Evolutionary conservation across 2,888 invertebrate species (phyloP).

Genomic region (Lepeophtheirus nordmannii): DNA sequence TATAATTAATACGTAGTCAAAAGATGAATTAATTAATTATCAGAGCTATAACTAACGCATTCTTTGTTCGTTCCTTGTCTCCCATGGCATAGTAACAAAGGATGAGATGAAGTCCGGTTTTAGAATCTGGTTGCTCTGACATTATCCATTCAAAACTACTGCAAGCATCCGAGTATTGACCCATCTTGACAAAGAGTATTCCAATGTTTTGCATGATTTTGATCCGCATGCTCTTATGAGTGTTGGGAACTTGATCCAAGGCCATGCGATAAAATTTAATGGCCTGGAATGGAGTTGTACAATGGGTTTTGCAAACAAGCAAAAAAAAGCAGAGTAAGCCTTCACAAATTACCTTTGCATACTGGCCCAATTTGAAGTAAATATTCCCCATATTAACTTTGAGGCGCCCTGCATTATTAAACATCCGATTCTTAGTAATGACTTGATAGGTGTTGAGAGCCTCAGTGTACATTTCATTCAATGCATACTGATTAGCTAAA

Average conservation of each 20-base stretch:
- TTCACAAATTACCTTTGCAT: conserved; percentile 8
- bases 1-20: too few relatives aligned
- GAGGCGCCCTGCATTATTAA: conserved; percentile 76
- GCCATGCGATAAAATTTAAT: conserved; percentile 98
- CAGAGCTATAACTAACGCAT: conserved; percentile 30
- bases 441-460: conserved; percentile 88
- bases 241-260: conserved; percentile 78
- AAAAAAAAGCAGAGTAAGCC: neutral
- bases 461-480: conserved; percentile 86
- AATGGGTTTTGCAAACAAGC: neutral
- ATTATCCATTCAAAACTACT: conserved; percentile 95
- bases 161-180: conserved; percentile 87
- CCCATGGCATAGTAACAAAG: conserved; percentile 73
- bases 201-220: conserved; percentile 92
- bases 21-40: too few relatives aligned
- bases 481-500: conserved; percentile 80
- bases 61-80: conserved; percentile 81
- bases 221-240: conserved; percentile 59
- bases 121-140: conserved; percentile 81
- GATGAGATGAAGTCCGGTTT: conserved; percentile 72
- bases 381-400: conserved; percentile 98
- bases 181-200: conserved; percentile 82
- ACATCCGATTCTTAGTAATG: conserved; percentile 81
- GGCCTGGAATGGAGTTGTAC: conserved; percentile 39
- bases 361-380: conserved; percentile 64